Conservation (phyloP, 2,113 vertebrate species). For the Psittacara wagleri region DNA sequence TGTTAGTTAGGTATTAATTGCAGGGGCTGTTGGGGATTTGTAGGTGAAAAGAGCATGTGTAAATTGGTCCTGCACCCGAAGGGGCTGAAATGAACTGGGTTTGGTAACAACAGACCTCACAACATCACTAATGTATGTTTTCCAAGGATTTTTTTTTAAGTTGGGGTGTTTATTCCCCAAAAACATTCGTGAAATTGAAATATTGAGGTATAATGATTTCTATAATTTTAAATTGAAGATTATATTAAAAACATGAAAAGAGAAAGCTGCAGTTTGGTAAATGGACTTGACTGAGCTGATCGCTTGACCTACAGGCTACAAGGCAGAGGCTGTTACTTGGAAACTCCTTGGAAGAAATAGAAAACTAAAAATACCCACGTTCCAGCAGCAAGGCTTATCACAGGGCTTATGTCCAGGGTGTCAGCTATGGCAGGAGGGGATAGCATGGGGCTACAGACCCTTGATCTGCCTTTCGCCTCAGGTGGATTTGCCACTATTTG, state of each 20-base stretch:
- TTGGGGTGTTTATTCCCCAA: background rate
- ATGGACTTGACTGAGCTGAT: background rate
- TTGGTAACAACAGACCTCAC: background rate
- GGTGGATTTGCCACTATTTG: background rate
- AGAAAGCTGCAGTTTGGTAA: background rate
- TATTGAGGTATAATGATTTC: background rate
- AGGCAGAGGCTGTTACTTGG: background rate
- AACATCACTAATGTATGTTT: background rate
- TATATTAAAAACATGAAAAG: background rate
- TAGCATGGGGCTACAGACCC: background rate
- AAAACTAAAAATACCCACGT: background rate
- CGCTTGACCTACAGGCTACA: background rate
- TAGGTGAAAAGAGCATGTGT: slow-evolving; percentile 35
- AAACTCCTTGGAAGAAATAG: background rate
- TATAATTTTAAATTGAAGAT: background rate
- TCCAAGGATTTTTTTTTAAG: background rate
- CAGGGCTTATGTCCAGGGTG: background rate
- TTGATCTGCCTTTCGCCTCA: background rate
- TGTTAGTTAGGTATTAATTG: slow-evolving; percentile 76
- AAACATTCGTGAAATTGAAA: background rate
- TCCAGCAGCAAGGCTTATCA: background rate
- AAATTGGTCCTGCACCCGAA: background rate
- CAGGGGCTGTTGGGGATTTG: slow-evolving; percentile 39
- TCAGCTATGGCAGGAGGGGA: background rate
- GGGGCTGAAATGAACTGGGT: background rate